A percentile compares a stretch with the other conserved stretches of the same genome.
These are phyloP conservation scores for Epizoanthus stellaris DNA, from an alignment of 92 coral and sea anemone species.

Conservation along the genomic window DNA sequence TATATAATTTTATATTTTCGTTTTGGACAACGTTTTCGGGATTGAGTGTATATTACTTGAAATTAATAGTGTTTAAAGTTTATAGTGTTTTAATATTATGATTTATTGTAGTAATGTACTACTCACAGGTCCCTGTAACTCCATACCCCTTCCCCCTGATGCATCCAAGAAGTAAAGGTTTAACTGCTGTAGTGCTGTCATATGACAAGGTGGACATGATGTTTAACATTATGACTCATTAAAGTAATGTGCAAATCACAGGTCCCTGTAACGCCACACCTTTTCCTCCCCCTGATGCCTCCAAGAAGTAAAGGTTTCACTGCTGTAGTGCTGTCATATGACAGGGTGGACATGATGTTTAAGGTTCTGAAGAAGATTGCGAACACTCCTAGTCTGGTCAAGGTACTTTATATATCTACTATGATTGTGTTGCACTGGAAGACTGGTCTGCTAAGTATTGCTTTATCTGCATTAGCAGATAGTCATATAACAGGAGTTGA, in stretches of 20 bases:
- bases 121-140: conserved; percentile 61
- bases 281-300: conserved; percentile 89
- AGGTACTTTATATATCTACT: conserved; percentile 64
- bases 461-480: no score
- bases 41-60: no score
- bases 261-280: conserved; percentile 74
- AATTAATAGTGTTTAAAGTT: no score
- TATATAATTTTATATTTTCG: no score
- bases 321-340: conserved; percentile 94
- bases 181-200: conserved; percentile 94
- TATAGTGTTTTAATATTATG: no score
- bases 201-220: conserved; percentile 94
- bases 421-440: neutral
- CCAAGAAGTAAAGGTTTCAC: conserved; percentile 88
- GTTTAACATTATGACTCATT: neutral
- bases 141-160: conserved; percentile 81
- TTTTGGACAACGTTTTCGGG: no score
- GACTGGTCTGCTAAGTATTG: no score
- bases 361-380: conserved; percentile 87
- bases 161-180: conserved; percentile 84
- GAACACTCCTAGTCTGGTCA: conserved; percentile 88
- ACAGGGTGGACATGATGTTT: conserved; percentile 93
- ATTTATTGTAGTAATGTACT: no score
- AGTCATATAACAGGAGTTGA: neutral
- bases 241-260: conserved; percentile 3